Evolutionary conservation across 2,888 invertebrate species (phyloP).

Genomic region (Mythimna vitellina): DNA sequence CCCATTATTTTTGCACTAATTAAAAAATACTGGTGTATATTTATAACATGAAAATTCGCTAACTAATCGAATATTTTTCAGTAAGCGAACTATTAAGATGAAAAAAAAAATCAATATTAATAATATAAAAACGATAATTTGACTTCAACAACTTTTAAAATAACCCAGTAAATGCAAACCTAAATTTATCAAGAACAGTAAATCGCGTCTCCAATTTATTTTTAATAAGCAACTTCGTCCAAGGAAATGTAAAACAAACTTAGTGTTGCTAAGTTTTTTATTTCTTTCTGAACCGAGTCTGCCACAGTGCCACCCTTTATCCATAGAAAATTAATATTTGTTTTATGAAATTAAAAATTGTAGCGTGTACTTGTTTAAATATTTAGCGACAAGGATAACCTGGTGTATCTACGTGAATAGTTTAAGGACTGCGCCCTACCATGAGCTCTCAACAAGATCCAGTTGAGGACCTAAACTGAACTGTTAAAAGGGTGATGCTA

Average conservation of each 20-base stretch:
- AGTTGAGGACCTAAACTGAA: no score
- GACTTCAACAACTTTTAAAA: neutral
- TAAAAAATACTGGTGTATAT: no score
- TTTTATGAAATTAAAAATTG: slow-evolving; percentile 83
- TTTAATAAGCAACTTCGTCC: slow-evolving; percentile 55
- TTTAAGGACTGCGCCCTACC: no score
- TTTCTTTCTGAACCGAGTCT: slow-evolving; percentile 26
- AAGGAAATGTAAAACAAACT: slow-evolving; percentile 64
- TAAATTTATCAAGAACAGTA: slow-evolving; percentile 15
- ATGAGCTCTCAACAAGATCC: no score
- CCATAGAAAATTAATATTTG: slow-evolving; percentile 85
- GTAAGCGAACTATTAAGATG: no score
- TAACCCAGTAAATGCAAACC: neutral
- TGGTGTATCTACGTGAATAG: neutral
- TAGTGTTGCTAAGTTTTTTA: slow-evolving; percentile 62
- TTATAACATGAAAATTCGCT: no score
- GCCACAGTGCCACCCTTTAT: slow-evolving; percentile 37
- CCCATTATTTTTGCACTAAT: no score
- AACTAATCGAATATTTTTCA: no score
- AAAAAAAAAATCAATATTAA: no score
- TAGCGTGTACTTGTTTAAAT: slow-evolving; percentile 15
- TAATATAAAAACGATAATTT: no score
- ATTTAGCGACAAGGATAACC: neutral
- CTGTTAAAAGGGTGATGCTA: no score
- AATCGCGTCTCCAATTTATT: slow-evolving; percentile 51